Evolutionary conservation across 2,797 vertebrate species (phyloP), one percentile per base, ranked within the genome.

Genomic region (Nannoperca obscura): DNA sequence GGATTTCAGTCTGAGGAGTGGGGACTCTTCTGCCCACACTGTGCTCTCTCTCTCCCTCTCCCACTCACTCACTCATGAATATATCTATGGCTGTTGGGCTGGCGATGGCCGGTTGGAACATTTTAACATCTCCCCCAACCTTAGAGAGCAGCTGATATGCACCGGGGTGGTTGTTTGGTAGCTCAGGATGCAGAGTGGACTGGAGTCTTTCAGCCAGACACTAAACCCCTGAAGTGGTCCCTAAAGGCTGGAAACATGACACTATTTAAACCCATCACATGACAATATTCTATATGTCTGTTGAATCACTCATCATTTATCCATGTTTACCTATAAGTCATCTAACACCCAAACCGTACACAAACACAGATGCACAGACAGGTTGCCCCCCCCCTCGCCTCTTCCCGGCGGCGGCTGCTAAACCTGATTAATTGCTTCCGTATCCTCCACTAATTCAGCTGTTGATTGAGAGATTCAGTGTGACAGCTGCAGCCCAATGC

Each of bases 401-500:
- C 72, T 50, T 76, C 75, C 68, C 68, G 50, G 32, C 40, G 32
- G 72, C 71, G 5, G 36, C 71, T 46, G 61, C 76, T 81, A 74
- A 77, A 86, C 74, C 83, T 83, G 77, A 92, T 91, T 87, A 90
- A 86, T 90, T 88, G 85, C 82, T 84, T 83, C 76, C 34, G 30
- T 55, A 63, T 87, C 86, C 72, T 13, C 74, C 71, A 59, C 73
- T 89, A 79, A 84, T 82, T 87, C 73, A 63, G 81, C 62, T 40
- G 80, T 68, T 88, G 78, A 89, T 87, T 84, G 88, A 89, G 82
- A 83, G 80, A 85, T 86, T 80, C 24, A 7, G 5, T 12, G 63
- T 76, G 88, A 86, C 81, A 84, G 78, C 89, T 87, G 85, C 81
- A 52, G 75, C 66, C 30, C 42, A 24, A 17, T 17, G 46, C 58